Base-by-base conservation (phyloP, 1,140 invertebrate genomes). In the Bombus impatiens region DNA sequence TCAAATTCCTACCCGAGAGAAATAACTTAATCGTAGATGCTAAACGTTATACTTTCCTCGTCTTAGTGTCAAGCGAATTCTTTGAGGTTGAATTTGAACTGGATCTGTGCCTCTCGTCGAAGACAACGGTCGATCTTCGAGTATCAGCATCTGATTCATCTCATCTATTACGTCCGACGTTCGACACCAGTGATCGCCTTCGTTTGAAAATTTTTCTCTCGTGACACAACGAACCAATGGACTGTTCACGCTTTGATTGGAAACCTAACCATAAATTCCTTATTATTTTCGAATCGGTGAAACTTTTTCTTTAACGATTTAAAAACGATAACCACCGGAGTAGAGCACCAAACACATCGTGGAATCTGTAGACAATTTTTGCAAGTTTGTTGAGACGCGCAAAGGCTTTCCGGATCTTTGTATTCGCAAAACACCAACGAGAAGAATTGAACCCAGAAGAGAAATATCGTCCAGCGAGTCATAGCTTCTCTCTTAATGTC, bases 301-400 rank as follows among this genome's bases (percentile, higher is more conserved):
- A 78, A 25, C 40, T 6, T 4, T 77, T 53, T 2, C 32, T 9
- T 32, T n/a, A 22, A 83, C 44, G 68, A 82, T 62, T n/a, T 2
- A n/a, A n/a, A 62, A 87, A 83, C 35, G 15, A 37, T 79, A 44
- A 86, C 89, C 81, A 94, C 93, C 87, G 44, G 78, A 22, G 53
- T 87, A 10, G 93, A 89, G 72, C 93, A 94, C 93, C 93, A 94
- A 77, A 92, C 90, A 59, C 93, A 94, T 70, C 68, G 86, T 1
- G 92, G 89, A 28, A 87, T 92, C 65, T 89, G 92, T 25, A 94
- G 32, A 67, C 93, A 94, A 22, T 75, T 85, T 6, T 72, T n/a
- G 74, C 93, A 94, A 3, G 83, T 92, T 40, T 88, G 83, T 71
- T 92, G 92, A 1, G 86, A 81, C 8, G 92, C 91, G 76, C 93